phyloP scores from a whole-genome alignment of 2,797 vertebrate species.

The Cynopterus sphinx region DNA sequence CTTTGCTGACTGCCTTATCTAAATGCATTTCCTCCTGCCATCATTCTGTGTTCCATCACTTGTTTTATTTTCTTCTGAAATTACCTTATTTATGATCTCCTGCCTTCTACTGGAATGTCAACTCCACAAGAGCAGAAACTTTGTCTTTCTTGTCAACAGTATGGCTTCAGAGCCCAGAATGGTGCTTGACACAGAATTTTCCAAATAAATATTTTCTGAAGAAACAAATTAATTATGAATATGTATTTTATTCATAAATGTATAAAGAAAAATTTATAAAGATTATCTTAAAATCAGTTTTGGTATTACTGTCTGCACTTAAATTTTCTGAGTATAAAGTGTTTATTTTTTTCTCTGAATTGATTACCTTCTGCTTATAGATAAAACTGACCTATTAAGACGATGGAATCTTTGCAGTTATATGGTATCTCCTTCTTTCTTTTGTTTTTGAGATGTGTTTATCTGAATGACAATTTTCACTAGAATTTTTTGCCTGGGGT shows the following conservation, averaged over 20 bases:
- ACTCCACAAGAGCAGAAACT: neutral
- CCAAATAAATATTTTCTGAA: neutral
- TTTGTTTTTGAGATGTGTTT: neutral
- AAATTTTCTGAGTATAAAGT: neutral
- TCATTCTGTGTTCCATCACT: neutral
- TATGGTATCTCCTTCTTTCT: neutral
- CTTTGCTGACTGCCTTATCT: neutral
- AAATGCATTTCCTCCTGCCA: neutral
- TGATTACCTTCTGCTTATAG: neutral
- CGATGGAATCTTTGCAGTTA: neutral
- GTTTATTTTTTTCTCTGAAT: neutral
- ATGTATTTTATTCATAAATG: neutral
- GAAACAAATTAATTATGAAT: neutral
- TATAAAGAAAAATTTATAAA: neutral
- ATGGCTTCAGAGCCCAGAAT: neutral
- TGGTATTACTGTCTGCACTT: neutral
- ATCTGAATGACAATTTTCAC: neutral
- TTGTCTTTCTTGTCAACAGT: neutral
- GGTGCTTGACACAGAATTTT: neutral
- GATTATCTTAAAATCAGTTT: neutral
- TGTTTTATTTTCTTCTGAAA: conserved; percentile 30
- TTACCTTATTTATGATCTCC: neutral
- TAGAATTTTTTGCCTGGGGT: neutral
- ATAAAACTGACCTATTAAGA: neutral
- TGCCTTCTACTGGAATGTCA: neutral